Base-by-base conservation (phyloP, 2,113 vertebrate species). In the Corythaixoides concolor region DNA sequence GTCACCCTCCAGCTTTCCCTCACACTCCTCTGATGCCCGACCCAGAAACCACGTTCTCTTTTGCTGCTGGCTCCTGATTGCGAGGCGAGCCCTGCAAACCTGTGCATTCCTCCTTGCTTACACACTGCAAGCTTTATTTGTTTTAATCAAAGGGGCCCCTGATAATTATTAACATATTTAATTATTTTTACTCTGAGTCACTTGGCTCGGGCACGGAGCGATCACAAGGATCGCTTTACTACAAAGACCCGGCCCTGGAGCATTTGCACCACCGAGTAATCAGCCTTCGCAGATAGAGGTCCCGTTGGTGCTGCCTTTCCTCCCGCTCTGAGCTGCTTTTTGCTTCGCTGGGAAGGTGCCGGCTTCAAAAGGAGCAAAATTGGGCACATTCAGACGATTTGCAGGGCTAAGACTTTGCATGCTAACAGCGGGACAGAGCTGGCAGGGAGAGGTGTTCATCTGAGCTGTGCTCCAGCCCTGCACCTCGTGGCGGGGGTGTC, bases 161-260 rank as follows among this genome's bases (percentile, higher is more conserved):
- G 88, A 94, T 96, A 95, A 97, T 96, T 97, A 97, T 97, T 96
- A 96, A 97, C 94, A 92, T 95, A 76, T 95, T 97, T 91, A 97
- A 97, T 97, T 96, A 76, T 97, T 97, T 97, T 95, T 68, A 28
- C 69, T 93, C 76, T 93, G 89, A 97, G 76, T 96, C 83, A 87
- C 69, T 90, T 5, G 2, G 73, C 60, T 93, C 2, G 14, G 94
- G 73, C 1, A 3, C 64, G 90, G 83, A 89, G 80, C 30, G 88
- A 93, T 92, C 86, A 68, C 77, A 95, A 69, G 45, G 27, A 53
- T 79, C 43, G 62, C 63, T 76, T 53, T 72, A 60, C 56, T 73
- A 64, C 88, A 92, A 52, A 89, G 90, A 60, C 30, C 21, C 8
- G 35, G 59, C 85, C 85, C 93, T 60, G 86, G 35, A 92, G 94